Evolutionary conservation across 2,888 invertebrate genomes (phyloP), one percentile per base, ranked within the genome.

Genomic region (Schizotus pectinicornis): DNA sequence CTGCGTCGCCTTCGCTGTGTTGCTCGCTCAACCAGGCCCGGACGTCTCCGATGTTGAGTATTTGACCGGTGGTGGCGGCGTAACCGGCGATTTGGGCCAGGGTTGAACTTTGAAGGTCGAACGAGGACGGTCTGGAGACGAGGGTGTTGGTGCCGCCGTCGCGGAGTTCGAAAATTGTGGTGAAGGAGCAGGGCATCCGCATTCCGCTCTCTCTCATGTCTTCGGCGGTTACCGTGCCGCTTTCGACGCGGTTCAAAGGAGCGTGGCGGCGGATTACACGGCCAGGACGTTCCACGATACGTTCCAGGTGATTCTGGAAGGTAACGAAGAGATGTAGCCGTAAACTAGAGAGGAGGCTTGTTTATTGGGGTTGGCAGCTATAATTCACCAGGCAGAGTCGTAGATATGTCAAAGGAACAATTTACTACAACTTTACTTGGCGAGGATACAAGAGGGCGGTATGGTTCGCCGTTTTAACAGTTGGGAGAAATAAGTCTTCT

Each of bases 31-130:
- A 84, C 94, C 94, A 94, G 2, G 88, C 85, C 2, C 85, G 85
- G 6, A 94, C 93, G 77, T 96, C 92, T 1, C 91, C 90, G 72
- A 97, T 95, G 81, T 97, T 97, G 5, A 97, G 83, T 2, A 91
- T 90, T 83, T 94, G 90, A 41, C 93, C 92, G 0, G 91, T 91
- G 49, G 87, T 86, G 1, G 95, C 95, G 1, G 95, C 95, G 82
- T 92, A 91, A 72, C 91, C 86, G 0, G 95, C 94, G 60, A 95
- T 93, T 77, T 88, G 89, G 7, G 93, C 90, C 59, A 95, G 78
- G 0, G 90, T 90, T 3, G 90, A 91, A 56, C 83, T 84, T 71
- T 85, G 84, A 56, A 90, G 82, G 70, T 89, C 88, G 50, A 83
- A 84, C 0, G 85, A 85, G 0, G 84, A 86, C 8, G 88, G 89